Conservation (phyloP, 2,888 invertebrate genomes). For the Papilio protenor region DNA sequence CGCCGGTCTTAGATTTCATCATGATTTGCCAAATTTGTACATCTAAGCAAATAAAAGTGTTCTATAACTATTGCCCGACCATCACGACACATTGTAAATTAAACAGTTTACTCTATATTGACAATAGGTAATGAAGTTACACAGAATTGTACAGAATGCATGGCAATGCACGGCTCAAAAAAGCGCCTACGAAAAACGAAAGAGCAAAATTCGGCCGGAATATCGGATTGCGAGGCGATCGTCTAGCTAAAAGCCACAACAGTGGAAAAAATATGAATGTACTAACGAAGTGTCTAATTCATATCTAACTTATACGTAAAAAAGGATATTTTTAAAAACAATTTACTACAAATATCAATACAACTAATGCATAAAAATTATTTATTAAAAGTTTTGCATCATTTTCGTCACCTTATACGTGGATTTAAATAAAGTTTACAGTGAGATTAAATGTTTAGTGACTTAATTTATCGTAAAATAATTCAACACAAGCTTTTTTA, state of each 20-base stretch:
- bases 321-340: background rate
- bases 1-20: too few species aligned
- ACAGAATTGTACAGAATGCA: background rate
- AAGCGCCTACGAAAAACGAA: background rate
- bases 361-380: background rate
- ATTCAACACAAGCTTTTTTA: background rate
- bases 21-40: background rate
- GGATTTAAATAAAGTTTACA: too few species aligned
- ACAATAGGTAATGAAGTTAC: background rate
- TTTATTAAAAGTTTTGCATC: background rate
- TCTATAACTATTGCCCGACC: background rate
- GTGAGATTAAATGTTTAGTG: background rate
- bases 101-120: background rate
- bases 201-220: background rate
- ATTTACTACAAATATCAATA: background rate
- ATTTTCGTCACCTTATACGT: background rate
- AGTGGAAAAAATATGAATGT: background rate
- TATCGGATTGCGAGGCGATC: background rate
- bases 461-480: slow-evolving; percentile 1
- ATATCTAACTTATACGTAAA: background rate
- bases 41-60: background rate
- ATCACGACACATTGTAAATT: background rate
- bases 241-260: background rate
- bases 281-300: background rate
- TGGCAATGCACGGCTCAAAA: background rate